A percentile compares a stretch with the other conserved stretches of the same genome.
Conservation (phyloP, 2,113 vertebrate genomes). For the Trichechus manatus region DNA sequence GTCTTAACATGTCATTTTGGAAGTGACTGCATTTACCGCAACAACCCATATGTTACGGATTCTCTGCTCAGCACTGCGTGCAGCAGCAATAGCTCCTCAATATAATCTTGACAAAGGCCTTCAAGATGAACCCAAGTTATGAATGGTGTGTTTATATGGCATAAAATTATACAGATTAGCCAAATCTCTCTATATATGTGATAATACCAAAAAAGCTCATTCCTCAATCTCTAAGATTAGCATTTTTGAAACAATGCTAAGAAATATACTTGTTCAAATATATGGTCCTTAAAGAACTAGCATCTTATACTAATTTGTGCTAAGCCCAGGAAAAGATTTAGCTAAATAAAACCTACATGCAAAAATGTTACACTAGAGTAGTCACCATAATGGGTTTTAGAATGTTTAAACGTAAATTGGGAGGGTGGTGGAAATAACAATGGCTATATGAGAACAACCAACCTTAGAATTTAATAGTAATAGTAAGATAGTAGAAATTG, state of each 20-base stretch:
- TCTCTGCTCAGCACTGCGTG: constrained; percentile 50
- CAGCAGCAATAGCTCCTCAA: constrained; percentile 40
- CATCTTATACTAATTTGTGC: constrained; percentile 55
- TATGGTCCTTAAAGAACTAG: constrained; percentile 19
- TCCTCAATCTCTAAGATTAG: constrained; percentile 26
- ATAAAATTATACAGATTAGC: background rate
- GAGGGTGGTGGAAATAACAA: constrained; percentile 73
- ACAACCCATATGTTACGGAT: background rate
- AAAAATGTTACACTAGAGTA: constrained; percentile 61
- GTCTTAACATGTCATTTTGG: constrained; percentile 65
- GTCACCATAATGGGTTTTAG: constrained; percentile 72
- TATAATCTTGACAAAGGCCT: constrained; percentile 51
- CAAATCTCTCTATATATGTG: constrained; percentile 32
- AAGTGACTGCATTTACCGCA: constrained; percentile 68
- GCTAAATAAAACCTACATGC: constrained; percentile 68
- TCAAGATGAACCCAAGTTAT: constrained; percentile 48
- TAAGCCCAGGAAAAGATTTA: constrained; percentile 72
- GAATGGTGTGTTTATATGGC: background rate
- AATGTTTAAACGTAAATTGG: constrained; percentile 79
- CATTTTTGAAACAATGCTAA: constrained; percentile 31
- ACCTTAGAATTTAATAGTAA: constrained; percentile 77
- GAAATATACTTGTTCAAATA: constrained; percentile 14
- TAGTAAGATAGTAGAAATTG: constrained; percentile 74
- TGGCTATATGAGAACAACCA: constrained; percentile 77
- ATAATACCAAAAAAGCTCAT: constrained; percentile 45